These are phyloP conservation scores for Cygnus olor DNA, from an alignment of 2,797 vertebrate species.

Conservation along the genomic window DNA sequence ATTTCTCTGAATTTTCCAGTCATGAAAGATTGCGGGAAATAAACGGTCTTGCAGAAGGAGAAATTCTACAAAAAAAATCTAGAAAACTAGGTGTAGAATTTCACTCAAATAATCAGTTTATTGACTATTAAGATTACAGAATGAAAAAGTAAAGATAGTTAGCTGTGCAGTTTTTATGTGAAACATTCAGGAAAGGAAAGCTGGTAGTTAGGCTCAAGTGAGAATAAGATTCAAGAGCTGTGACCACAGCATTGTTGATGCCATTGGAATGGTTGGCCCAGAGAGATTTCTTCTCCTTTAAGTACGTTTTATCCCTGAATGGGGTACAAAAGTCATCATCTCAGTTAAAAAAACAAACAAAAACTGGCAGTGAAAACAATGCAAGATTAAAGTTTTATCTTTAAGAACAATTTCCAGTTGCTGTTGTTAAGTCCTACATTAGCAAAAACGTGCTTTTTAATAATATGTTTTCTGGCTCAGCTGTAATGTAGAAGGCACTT, in stretches of 20 bases:
- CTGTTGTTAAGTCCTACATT: background rate
- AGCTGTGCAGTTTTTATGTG: background rate
- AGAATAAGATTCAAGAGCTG: background rate
- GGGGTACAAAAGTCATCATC: background rate
- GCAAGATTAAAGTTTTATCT: background rate
- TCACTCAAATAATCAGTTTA: background rate
- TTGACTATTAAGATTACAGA: background rate
- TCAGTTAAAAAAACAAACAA: background rate
- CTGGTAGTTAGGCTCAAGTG: background rate
- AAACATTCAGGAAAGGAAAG: background rate
- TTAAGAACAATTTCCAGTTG: background rate
- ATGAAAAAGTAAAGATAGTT: background rate
- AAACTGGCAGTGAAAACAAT: background rate
- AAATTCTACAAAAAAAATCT: background rate
- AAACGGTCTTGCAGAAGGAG: background rate
- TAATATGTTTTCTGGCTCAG: conserved; percentile 26
- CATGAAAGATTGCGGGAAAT: background rate
- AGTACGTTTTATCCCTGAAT: background rate
- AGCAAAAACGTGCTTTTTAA: background rate
- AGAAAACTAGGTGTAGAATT: background rate
- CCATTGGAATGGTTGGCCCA: background rate
- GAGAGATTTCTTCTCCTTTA: background rate
- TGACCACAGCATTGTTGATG: background rate
- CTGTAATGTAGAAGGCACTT: background rate
- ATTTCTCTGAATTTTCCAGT: background rate